phyloP scores from a whole-genome alignment of 2,113 vertebrate species.

The Osmerus eperlanus region DNA sequence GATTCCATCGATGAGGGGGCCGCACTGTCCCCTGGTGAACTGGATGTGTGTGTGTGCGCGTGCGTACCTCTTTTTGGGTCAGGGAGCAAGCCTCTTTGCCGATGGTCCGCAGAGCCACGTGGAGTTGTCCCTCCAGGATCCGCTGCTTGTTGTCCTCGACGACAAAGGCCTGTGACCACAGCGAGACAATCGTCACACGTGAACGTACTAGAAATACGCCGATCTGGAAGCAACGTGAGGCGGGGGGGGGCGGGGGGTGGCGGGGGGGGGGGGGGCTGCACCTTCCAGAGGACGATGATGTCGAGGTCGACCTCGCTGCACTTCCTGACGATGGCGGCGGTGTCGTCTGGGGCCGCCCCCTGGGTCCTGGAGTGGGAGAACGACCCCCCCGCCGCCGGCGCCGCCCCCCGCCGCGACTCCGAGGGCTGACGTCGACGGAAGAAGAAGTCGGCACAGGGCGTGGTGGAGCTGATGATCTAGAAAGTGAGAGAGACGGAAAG shows the following conservation, averaged over 20 bases:
- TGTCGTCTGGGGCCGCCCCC: conserved; percentile 42
- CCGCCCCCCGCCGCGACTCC: conserved; percentile 61
- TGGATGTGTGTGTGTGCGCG: conserved; percentile 1
- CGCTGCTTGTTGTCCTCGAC: conserved; percentile 95
- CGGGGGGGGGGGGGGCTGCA: conserved; percentile 29
- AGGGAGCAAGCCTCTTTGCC: conserved; percentile 88
- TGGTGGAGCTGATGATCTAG: conserved; percentile 92
- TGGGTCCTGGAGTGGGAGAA: conserved; percentile 39
- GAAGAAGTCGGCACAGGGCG: conserved; percentile 96
- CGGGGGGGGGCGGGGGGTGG: no score
- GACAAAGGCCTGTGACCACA: conserved; percentile 83
- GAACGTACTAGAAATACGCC: background rate
- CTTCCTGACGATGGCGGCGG: conserved; percentile 74
- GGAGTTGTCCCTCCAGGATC: conserved; percentile 95
- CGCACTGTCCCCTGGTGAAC: background rate
- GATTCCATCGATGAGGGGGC: no score
- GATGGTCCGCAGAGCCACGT: conserved; percentile 82
- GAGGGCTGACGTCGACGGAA: conserved; percentile 77
- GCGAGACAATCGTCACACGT: background rate
- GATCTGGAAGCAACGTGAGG: no score
- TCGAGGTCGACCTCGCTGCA: conserved; percentile 89
- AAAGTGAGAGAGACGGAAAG: background rate
- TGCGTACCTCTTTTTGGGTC: conserved; percentile 85
- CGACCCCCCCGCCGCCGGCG: conserved; percentile 34
- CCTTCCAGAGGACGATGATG: conserved; percentile 94